Evolutionary conservation across 2,113 vertebrate species (phyloP), one percentile per base, ranked within the genome.

Genomic region (Hepsetus odoe): DNA sequence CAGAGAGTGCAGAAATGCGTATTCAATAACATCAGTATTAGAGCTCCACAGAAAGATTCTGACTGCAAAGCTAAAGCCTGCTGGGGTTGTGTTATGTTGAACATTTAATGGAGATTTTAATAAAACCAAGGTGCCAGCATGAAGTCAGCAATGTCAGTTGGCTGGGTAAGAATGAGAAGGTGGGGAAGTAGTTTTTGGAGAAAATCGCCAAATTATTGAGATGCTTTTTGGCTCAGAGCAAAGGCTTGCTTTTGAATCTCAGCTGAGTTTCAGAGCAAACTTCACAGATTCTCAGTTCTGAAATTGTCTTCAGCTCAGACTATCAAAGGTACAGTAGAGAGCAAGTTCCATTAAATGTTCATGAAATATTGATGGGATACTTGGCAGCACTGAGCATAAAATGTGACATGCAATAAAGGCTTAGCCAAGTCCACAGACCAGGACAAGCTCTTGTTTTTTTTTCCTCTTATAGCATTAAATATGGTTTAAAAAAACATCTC

Each of bases 301-400:
- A 62, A 16, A 62, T 18, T 33, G 14, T 59, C 59, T 35, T 55
- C 7, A 24, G 30, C 30, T 62, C 59, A 35, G 32, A 62, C 14
- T 65, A 38, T 38, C 61, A 10, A 38, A 38, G 61, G 18, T 55
- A 55, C n/a, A 55, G 40, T 44, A 38, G 44, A 66, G 10, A 20
- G 20, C 40, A 26, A 53, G 42, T 38, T 66, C 44, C 35, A 65
- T 75, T 66, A 75, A 53, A 51, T 38, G 44, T 75, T 66, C 61
- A 75, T 53, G 53, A 33, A 75, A 38, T 75, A 75, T 66, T 53
- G 26, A 51, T 75, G 58, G 59, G 53, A 61, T 30, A 61, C 35
- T 61, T 61, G 38, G 72, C 56, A 75, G 61, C 32, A 51, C 6
- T 53, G 73, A 75, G 24, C 46, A 44, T 53, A 30, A 75, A 65